phyloP scores from a whole-genome alignment of 2,797 vertebrate species.

The Muscicapa striata region DNA sequence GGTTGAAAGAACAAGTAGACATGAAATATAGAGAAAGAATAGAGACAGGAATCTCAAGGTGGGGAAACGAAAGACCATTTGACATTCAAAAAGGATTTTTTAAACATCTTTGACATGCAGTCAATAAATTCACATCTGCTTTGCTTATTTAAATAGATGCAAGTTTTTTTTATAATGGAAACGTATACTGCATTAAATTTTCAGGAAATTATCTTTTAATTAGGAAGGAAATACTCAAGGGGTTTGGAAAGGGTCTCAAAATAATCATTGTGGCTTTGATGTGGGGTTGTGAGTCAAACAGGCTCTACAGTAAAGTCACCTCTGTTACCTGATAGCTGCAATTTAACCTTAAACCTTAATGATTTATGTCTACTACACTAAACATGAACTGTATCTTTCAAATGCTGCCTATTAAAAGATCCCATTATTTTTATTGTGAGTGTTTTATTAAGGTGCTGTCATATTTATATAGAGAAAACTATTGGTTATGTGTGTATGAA shows the following conservation, averaged over 20 bases:
- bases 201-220: neutral
- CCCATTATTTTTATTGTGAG: neutral
- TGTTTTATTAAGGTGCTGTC: neutral
- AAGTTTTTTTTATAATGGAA: constrained; percentile 20
- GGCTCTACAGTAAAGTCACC: neutral
- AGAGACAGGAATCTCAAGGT: constrained; percentile 73
- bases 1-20: constrained; percentile 75
- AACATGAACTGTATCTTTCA: neutral
- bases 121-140: constrained; percentile 64
- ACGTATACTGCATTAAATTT: neutral
- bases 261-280: neutral
- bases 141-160: constrained; percentile 55
- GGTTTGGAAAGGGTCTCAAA: neutral
- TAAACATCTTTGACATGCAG: constrained; percentile 62
- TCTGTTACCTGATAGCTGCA: fast-evolving
- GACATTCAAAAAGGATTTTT: constrained; percentile 71
- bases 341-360: neutral
- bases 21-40: constrained; percentile 75
- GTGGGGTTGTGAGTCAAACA: neutral
- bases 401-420: neutral
- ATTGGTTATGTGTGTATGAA: neutral
- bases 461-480: neutral
- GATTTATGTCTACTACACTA: neutral
- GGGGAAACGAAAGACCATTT: constrained; percentile 73
- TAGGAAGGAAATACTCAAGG: neutral